Evolutionary conservation across 1,140 invertebrate species (phyloP).

Genomic region (Thaumetopoea pityocampa): DNA sequence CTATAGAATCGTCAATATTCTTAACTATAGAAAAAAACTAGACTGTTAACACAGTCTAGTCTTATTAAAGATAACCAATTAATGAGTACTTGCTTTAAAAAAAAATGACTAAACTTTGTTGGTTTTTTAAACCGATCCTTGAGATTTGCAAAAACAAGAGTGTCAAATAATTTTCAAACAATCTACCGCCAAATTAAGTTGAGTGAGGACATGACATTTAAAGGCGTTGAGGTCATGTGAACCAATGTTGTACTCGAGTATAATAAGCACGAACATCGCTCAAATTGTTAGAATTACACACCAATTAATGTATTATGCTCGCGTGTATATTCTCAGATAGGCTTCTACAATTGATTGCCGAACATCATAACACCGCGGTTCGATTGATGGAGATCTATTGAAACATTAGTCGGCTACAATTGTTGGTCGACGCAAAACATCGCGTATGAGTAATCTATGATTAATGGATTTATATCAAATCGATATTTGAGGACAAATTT

Average conservation of each 20-base stretch:
- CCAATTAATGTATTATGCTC: constrained; percentile 9
- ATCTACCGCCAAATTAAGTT: too few species aligned
- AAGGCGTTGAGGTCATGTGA: constrained; percentile 21
- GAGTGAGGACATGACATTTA: neutral
- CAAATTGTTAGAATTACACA: constrained; percentile 7
- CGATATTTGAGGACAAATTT: constrained; percentile 11
- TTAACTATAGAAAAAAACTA: too few species aligned
- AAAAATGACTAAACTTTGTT: too few species aligned
- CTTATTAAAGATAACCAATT: too few species aligned
- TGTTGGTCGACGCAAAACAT: constrained; percentile 7
- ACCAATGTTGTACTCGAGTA: constrained; percentile 2
- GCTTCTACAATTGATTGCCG: constrained; percentile 22
- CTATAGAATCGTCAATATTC: too few species aligned
- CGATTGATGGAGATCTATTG: constrained; percentile 29
- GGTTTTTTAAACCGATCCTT: too few species aligned
- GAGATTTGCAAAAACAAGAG: too few species aligned
- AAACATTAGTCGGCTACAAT: constrained; percentile 27
- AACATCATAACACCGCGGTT: constrained; percentile 11
- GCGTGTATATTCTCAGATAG: constrained; percentile 1
- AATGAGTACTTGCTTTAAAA: too few species aligned
- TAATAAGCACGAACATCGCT: constrained; percentile 7
- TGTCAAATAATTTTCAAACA: too few species aligned
- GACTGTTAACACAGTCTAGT: too few species aligned
- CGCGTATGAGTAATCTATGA: constrained; percentile 9
- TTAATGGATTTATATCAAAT: constrained; percentile 12